Evolutionary conservation across 2,888 invertebrate genomes (phyloP), one percentile per base, ranked within the genome.

Genomic region (Mamestra brassicae): DNA sequence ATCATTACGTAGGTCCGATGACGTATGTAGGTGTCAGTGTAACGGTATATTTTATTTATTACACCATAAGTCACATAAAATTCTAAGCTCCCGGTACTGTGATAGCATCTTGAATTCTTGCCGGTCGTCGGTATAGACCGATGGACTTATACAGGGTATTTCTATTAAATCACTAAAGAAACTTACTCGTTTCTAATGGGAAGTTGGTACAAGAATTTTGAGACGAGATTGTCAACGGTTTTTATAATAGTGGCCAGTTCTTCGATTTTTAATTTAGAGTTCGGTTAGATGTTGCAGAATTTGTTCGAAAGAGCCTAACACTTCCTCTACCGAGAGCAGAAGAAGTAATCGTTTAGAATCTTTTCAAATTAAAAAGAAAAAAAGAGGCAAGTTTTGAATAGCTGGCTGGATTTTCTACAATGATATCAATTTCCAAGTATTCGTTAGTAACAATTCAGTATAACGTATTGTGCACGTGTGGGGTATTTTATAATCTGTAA

Each of bases 21-120:
- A 95, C 94, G 93, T 94, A 93, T 94, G 92, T 93, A 93, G 93
- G 94, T 95, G 94, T 94, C 93, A 88, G 87, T 91, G 86, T 91
- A 94, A 95, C 95, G 94, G 95, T 94, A 92, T 89, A 91, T 93
- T 85, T 94, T 94, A 94, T 96, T 96, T 96, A 96, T 96, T 90
- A 90, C 92, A 82, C 93, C 92, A 95, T 96, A 95, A 95, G 92
- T 95, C 94, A 95, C 95, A 93, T 94, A 94, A 93, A 94, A 93
- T 88, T 92, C 93, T 94, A 94, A 95, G 95, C 94, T 94, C 91
- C 93, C 92, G 89, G 92, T 90, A 90, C 86, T 88, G 86, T 88
- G 95, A 96, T 96, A 95, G 84, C 89, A 96, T 96, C 96, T 94
- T 88, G 90, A 91, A 95, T 95, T 95, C 95, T 92, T 94, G 90